Evolutionary conservation across 1,140 invertebrate species (phyloP), one percentile per base, ranked within the genome.

Genomic region (Helicoverpa armigera): DNA sequence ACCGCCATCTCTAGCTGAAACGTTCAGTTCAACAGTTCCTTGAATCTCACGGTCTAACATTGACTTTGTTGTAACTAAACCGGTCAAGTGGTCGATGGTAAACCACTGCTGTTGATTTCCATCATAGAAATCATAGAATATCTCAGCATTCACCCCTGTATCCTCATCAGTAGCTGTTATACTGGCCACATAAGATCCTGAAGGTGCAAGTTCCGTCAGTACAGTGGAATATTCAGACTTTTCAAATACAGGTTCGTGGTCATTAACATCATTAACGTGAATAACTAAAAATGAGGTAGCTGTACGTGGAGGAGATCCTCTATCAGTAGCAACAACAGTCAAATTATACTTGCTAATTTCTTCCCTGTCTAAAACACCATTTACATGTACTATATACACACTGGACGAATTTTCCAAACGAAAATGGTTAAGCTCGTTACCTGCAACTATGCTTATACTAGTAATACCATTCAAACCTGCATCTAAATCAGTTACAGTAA

Each of bases 261-360:
- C 98, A 94, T 99, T 99, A 0, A 98, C 97, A 92, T 99, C 99
- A 91, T 99, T 99, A 0, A 99, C 98, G 86, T 98, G 96, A 91
- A 99, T 98, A 18, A 98, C 97, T 73, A 99, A 96, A 93, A 98
- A 98, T 13, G 98, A 97, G 0, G 97, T 97, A 1, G 98, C 96
- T n/a, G 97, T 98, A 75, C 98, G 95, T 2, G 97, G 96, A 48
- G 98, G 98, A 23, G 96, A 96, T 0, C 98, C 99, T 92, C 97
- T 97, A 92, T 99, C 98, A 4, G 96, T 97, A 0, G 98, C 98
- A 43, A 98, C 97, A 29, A 99, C 97, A 0, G 98, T 99, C 75
- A 99, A 95, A 95, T 99, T 99, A 88, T 99, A 99, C 90, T 97
- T 97, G 67, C 97, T 97, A 65, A 98, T 98, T 91, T 98, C 98